Evolutionary conservation across 2,888 invertebrate species (phyloP).

Genomic region (Diplolepis rosae): DNA sequence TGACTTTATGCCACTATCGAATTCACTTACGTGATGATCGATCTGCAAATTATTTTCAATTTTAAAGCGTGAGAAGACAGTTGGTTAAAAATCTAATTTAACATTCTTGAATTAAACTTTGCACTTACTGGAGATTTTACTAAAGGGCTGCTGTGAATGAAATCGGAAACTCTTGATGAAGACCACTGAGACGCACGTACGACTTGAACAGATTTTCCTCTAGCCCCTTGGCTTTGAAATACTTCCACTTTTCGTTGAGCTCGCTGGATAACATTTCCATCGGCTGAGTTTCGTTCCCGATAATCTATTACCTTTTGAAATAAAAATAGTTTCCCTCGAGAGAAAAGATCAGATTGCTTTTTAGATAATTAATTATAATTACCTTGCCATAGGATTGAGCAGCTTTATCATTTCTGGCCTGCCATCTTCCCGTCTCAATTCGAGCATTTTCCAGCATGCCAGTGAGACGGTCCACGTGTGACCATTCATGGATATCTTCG

Average conservation of each 20-base stretch:
- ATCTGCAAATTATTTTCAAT: slow-evolving; percentile 24
- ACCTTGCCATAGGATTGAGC: slow-evolving; percentile 77
- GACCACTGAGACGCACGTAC: slow-evolving; percentile 63
- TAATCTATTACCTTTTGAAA: slow-evolving; percentile 75
- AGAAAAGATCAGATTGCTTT: not conserved
- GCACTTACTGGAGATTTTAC: slow-evolving; percentile 14
- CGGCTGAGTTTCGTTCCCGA: slow-evolving; percentile 75
- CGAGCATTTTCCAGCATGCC: slow-evolving; percentile 76
- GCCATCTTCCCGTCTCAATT: slow-evolving; percentile 76
- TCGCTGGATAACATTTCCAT: slow-evolving; percentile 75
- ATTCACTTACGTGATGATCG: slow-evolving; percentile 6
- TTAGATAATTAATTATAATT: slow-evolving; percentile 26
- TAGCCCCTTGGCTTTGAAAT: slow-evolving; percentile 60
- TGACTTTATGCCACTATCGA: slow-evolving; percentile 23
- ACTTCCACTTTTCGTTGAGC: slow-evolving; percentile 62
- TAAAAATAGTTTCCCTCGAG: not conserved
- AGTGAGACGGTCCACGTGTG: slow-evolving; percentile 75
- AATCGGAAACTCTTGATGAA: slow-evolving; percentile 60
- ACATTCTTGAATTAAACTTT: too few relatives aligned
- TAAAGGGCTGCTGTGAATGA: slow-evolving; percentile 31
- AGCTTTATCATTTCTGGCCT: slow-evolving; percentile 73
- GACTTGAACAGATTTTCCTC: slow-evolving; percentile 59
- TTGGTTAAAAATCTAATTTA: too few relatives aligned
- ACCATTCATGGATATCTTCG: slow-evolving; percentile 77
- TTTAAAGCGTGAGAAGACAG: not conserved